Conservation (phyloP, 2,888 invertebrate species). For the Ditylenchus weischeri region DNA sequence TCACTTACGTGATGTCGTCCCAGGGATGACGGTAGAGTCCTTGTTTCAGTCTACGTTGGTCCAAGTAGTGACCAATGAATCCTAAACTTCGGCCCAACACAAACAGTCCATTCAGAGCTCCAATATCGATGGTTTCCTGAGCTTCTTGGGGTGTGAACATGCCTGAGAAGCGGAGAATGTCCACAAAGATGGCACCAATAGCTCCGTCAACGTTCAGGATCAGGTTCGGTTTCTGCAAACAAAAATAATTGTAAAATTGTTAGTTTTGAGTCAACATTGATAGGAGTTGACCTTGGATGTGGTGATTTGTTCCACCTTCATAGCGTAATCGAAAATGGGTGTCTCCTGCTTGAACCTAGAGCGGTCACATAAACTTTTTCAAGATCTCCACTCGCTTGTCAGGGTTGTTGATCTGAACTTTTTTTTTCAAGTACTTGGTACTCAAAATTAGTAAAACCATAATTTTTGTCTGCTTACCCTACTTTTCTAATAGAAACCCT, state of each 20-base stretch:
- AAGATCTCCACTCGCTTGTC: conserved; percentile 95
- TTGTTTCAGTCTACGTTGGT: conserved; percentile 96
- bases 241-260: not conserved
- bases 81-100: conserved; percentile 96
- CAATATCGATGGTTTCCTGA: conserved; percentile 92
- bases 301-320: conserved; percentile 97
- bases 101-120: conserved; percentile 94
- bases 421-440: not conserved
- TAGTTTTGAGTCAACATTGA: no score
- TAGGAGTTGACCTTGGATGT: conserved; percentile 75
- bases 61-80: conserved; percentile 94
- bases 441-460: not conserved
- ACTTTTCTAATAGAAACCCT: no score
- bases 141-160: conserved; percentile 77
- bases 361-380: conserved; percentile 76
- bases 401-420: conserved; percentile 83
- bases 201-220: conserved; percentile 98
- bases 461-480: not conserved
- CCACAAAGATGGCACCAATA: conserved; percentile 94
- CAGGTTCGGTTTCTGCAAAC: conserved; percentile 83
- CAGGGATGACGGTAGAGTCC: conserved; percentile 98
- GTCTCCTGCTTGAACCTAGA: conserved; percentile 75
- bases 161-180: conserved; percentile 71
- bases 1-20: conserved; percentile 81
- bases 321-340: conserved; percentile 88